Percentiles rank a stretch among this genome's conserved stretches.
Conservation (phyloP, 30 jellyfish, hydroid and myxozoan genomes). For the Aurelia coerulea region DNA sequence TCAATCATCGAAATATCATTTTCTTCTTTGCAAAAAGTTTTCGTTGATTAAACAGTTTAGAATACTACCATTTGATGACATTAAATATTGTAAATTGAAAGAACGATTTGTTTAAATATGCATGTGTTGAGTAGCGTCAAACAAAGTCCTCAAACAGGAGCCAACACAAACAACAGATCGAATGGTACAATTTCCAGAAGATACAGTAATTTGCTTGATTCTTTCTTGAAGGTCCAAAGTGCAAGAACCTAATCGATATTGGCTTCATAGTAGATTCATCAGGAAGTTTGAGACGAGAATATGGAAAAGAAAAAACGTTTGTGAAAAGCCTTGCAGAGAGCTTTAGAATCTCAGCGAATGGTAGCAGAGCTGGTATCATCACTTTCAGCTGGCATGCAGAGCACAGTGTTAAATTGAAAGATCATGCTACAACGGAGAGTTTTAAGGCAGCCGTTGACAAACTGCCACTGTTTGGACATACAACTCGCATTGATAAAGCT, state of each 20-base stretch:
- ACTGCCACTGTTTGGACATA: constrained; percentile 75
- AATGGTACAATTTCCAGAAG: too few species aligned
- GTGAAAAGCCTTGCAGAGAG: constrained; percentile 72
- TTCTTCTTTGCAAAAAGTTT: too few species aligned
- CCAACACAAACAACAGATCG: too few species aligned
- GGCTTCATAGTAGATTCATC: constrained; percentile 91
- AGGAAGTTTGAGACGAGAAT: constrained; percentile 74
- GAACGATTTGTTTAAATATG: too few species aligned
- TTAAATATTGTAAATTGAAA: too few species aligned
- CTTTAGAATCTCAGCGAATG: constrained; percentile 56
- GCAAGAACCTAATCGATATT: constrained; percentile 38
- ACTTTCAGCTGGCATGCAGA: constrained; percentile 85
- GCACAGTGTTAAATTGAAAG: constrained; percentile 64
- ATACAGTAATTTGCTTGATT: too few species aligned
- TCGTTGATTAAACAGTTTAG: too few species aligned
- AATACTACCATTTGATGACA: too few species aligned
- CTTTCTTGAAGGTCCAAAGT: neutral
- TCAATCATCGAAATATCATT: too few species aligned
- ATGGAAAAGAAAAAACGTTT: constrained; percentile 84
- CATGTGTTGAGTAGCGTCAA: too few species aligned
- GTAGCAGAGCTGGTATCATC: constrained; percentile 86
- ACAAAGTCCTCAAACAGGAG: too few species aligned
- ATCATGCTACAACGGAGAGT: constrained; percentile 22
- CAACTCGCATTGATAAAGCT: constrained; percentile 92
- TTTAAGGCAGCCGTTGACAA: constrained; percentile 80